These are phyloP conservation scores for Rana temporaria DNA, from an alignment of 2,113 vertebrate genomes.

Conservation along the genomic window DNA sequence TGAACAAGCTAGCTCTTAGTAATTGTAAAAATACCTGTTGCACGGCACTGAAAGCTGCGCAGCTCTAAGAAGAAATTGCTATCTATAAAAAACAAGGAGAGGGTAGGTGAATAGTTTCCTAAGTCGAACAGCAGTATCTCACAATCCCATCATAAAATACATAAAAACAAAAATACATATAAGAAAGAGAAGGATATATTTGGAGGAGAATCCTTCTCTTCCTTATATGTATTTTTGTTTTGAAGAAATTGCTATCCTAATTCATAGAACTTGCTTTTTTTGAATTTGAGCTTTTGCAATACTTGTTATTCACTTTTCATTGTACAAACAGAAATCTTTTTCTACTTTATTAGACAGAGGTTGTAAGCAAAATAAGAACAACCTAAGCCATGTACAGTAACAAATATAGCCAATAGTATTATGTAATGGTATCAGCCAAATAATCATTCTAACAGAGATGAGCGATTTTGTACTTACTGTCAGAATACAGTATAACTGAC, in stretches of 20 bases:
- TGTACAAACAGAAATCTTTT: neutral
- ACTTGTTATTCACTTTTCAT: conserved; percentile 19
- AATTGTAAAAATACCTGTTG: conserved; percentile 30
- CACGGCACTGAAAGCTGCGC: conserved; percentile 27
- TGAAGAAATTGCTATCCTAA: neutral
- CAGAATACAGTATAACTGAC: no score
- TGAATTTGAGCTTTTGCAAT: neutral
- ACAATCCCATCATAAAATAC: no score
- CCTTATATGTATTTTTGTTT: no score
- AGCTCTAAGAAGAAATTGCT: neutral
- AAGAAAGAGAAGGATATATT: no score
- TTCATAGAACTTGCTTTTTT: conserved; percentile 12
- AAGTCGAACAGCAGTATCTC: no score
- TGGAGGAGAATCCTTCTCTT: no score
- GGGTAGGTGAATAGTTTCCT: no score
- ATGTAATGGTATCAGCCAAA: no score
- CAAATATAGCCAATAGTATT: neutral
- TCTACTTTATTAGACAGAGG: neutral
- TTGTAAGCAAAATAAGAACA: neutral
- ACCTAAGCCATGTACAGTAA: neutral
- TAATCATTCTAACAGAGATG: no score
- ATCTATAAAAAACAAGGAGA: no score
- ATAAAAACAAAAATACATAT: no score
- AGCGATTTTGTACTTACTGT: no score
- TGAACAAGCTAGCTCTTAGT: conserved; percentile 14